These are phyloP conservation scores for Dryomyza anilis DNA, from an alignment of 2,888 invertebrate species.

Conservation along the genomic window DNA sequence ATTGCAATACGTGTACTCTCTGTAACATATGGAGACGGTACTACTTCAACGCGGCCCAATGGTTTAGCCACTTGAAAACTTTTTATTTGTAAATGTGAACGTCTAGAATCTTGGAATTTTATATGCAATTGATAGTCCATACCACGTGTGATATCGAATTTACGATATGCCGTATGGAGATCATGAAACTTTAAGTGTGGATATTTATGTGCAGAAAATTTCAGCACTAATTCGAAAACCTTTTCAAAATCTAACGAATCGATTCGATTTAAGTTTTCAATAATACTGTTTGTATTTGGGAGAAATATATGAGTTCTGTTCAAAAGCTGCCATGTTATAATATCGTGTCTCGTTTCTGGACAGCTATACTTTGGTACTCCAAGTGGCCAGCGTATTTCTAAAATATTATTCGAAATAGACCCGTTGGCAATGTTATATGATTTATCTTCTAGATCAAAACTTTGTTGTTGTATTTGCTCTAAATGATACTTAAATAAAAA, in stretches of 20 bases:
- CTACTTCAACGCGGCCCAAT: conserved; percentile 84
- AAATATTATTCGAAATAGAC: conserved; percentile 63
- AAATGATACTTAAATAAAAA: conserved; percentile 60
- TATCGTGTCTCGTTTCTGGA: conserved; percentile 78
- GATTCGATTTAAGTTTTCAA: conserved; percentile 69
- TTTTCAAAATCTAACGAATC: conserved; percentile 72
- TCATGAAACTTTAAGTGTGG: conserved; percentile 64
- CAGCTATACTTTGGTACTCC: conserved; percentile 71
- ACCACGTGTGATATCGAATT: conserved; percentile 82
- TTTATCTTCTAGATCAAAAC: conserved; percentile 55
- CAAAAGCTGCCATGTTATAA: conserved; percentile 85
- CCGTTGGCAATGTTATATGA: conserved; percentile 61
- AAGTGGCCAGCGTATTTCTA: conserved; percentile 73
- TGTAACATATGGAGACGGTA: conserved; percentile 93
- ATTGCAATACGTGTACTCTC: conserved; percentile 85
- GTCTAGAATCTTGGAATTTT: conserved; percentile 63
- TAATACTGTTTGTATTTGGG: conserved; percentile 77
- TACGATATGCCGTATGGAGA: conserved; percentile 74
- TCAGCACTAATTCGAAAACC: conserved; percentile 64
- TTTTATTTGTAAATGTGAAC: conserved; percentile 63
- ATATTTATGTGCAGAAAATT: conserved; percentile 64
- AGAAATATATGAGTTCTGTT: conserved; percentile 83
- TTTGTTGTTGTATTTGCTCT: conserved; percentile 58
- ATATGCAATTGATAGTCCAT: conserved; percentile 84
- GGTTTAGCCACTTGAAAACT: conserved; percentile 83